Evolutionary conservation across 2,888 invertebrate species (phyloP).

Genomic region (Nezara viridula): DNA sequence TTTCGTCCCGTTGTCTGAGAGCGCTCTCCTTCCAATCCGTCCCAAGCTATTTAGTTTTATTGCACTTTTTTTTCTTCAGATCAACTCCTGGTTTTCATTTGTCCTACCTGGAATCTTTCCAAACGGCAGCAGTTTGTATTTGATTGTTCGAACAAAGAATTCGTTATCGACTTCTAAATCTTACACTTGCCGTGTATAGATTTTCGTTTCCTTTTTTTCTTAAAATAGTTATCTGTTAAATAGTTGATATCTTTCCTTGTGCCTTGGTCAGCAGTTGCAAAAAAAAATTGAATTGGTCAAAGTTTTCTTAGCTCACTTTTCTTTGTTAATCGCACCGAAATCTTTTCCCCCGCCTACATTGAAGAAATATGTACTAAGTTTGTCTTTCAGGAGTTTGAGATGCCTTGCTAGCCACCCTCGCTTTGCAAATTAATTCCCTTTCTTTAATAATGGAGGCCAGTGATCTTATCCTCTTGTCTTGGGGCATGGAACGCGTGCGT

Average conservation of each 20-base stretch:
- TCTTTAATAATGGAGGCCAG: neutral
- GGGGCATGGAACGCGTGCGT: neutral
- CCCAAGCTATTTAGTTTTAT: neutral
- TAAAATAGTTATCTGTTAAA: neutral
- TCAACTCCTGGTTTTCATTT: neutral
- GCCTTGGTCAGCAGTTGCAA: no score
- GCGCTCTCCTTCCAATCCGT: neutral
- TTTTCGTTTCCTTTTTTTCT: neutral
- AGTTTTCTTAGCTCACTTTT: neutral
- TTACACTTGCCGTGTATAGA: neutral
- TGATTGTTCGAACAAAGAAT: neutral
- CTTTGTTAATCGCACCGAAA: neutral
- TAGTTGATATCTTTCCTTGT: no score
- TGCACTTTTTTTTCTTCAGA: neutral
- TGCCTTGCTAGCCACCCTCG: neutral
- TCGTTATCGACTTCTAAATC: neutral
- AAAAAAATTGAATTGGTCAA: no score
- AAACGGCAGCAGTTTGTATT: neutral
- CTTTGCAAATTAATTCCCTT: conserved; percentile 3
- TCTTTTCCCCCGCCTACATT: neutral
- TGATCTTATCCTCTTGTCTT: neutral
- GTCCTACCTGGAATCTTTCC: neutral
- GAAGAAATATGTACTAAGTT: neutral
- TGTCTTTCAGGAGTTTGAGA: neutral
- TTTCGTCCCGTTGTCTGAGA: neutral